Evolutionary conservation across 2,797 vertebrate genomes (phyloP).

Genomic region (Xerus rutilus): DNA sequence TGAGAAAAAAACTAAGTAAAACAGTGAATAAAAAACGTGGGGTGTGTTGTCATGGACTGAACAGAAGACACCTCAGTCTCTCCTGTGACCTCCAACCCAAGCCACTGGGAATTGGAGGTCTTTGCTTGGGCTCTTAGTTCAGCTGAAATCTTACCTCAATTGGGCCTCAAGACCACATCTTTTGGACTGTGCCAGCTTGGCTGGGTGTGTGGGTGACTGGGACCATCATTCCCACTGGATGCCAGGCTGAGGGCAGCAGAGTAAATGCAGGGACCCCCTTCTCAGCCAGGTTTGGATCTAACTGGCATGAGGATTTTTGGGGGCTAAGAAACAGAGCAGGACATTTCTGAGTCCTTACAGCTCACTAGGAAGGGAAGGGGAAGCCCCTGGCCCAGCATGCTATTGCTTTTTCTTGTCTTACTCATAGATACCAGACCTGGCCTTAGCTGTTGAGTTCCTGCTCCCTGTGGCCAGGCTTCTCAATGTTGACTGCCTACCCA

Average conservation of each 20-base stretch:
- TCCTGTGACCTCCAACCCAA: background rate
- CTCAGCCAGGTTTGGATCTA: background rate
- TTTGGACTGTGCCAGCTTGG: background rate
- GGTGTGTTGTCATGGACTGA: background rate
- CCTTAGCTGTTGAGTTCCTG: background rate
- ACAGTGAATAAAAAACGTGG: background rate
- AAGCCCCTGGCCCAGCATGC: background rate
- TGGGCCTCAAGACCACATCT: background rate
- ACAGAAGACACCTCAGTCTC: background rate
- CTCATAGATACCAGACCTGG: background rate
- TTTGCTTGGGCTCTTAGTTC: background rate
- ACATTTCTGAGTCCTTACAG: background rate
- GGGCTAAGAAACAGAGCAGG: background rate
- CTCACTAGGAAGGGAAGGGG: background rate
- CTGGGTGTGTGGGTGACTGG: background rate
- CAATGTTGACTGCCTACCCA: no score
- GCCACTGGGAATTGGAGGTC: background rate
- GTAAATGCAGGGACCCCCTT: no score
- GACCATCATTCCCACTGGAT: background rate
- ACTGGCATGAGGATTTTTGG: background rate
- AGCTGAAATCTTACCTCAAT: background rate
- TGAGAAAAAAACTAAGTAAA: background rate
- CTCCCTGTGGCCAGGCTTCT: background rate
- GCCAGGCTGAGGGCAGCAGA: background rate
- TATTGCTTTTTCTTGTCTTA: fast-evolving